Conservation (phyloP, 1,140 invertebrate species). For the Rhyzopertha dominica region DNA sequence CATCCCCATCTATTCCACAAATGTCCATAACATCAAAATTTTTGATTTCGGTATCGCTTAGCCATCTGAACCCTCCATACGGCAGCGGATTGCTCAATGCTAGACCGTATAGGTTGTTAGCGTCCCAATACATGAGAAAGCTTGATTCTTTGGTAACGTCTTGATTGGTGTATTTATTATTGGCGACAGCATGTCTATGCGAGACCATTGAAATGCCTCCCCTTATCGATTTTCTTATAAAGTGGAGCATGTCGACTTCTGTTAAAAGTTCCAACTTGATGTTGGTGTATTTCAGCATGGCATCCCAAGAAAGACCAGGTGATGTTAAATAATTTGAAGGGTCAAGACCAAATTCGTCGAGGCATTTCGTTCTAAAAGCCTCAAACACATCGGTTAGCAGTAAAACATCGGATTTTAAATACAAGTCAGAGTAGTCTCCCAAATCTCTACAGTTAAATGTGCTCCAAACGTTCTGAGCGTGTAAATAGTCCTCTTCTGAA, state of each 20-base stretch:
- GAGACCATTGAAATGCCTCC: conserved; percentile 38
- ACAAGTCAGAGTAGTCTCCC: conserved; percentile 45
- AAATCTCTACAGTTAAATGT: conserved; percentile 42
- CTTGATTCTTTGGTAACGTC: conserved; percentile 11
- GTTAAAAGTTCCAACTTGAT: conserved; percentile 39
- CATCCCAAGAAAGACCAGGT: conserved; percentile 38
- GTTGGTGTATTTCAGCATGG: conserved; percentile 38
- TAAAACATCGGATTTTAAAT: conserved; percentile 45
- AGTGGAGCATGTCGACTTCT: conserved; percentile 39
- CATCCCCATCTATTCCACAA: no score
- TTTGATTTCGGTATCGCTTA: conserved; percentile 4
- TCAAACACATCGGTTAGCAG: conserved; percentile 44
- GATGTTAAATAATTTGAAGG: conserved; percentile 40
- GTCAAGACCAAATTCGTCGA: conserved; percentile 36
- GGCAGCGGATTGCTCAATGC: conserved; percentile 47
- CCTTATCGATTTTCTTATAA: conserved; percentile 38
- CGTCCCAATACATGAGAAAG: conserved; percentile 27
- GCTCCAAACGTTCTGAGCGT: conserved; percentile 44
- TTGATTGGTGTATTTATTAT: conserved; percentile 37
- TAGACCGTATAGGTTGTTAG: conserved; percentile 50
- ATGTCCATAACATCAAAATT: no score
- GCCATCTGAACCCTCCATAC: conserved; percentile 45
- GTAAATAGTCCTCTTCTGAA: conserved; percentile 37
- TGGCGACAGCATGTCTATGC: conserved; percentile 35
- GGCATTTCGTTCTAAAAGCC: conserved; percentile 39